These are phyloP conservation scores for Aromia moschata DNA, from an alignment of 2,888 invertebrate species.

Conservation along the genomic window DNA sequence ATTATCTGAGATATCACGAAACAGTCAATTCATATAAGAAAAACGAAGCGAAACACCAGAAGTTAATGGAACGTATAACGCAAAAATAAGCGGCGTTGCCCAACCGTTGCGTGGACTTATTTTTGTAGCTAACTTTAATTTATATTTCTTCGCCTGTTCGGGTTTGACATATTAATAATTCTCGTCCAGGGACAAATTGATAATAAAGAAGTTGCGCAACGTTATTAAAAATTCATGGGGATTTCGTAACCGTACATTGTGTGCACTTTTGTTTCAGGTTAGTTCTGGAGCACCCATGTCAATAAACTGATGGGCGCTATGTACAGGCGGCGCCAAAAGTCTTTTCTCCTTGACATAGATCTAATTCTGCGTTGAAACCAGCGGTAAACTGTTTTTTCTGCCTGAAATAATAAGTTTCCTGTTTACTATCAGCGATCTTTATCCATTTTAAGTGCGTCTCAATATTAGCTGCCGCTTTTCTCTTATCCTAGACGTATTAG, in stretches of 20 bases:
- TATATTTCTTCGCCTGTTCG: conserved; percentile 18
- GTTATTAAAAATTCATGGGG: conserved; percentile 21
- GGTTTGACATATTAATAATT: conserved; percentile 23
- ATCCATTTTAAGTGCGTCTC: too few relatives aligned
- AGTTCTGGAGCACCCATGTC: conserved; percentile 8
- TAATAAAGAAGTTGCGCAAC: conserved; percentile 23
- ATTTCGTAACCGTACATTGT: conserved; percentile 20
- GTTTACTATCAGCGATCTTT: too few relatives aligned
- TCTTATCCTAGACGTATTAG: too few relatives aligned
- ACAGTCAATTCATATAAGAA: conserved; percentile 19
- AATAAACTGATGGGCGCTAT: conserved; percentile 9
- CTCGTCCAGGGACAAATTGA: conserved; percentile 28
- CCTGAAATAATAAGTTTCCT: too few relatives aligned
- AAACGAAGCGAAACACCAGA: conserved; percentile 26
- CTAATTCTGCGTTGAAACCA: too few relatives aligned
- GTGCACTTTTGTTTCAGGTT: conserved; percentile 18
- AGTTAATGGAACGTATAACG: conserved; percentile 28
- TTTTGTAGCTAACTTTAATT: conserved; percentile 23
- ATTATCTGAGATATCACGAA: too few relatives aligned
- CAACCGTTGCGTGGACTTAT: conserved; percentile 22
- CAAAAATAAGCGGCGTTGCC: conserved; percentile 26
- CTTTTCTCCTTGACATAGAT: neutral
- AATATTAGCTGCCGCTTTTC: too few relatives aligned
- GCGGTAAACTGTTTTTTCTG: too few relatives aligned
- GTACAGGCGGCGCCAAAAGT: neutral